Base-by-base conservation (phyloP, 2,888 invertebrate genomes). In the Pammene fasciana region DNA sequence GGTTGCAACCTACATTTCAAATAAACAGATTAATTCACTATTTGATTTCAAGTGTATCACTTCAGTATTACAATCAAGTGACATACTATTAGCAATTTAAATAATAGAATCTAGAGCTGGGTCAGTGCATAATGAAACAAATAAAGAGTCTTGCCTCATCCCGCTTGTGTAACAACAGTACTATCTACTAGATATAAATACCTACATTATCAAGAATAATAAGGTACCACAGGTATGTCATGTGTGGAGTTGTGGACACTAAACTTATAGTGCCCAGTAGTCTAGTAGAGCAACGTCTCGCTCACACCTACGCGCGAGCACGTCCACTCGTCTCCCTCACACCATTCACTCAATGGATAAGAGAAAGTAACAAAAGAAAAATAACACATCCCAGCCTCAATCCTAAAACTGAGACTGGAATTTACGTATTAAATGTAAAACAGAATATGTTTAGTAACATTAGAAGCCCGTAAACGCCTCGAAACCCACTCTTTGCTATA, bases 361-460 rank as follows among this genome's bases (percentile, higher is more conserved):
- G 92, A 92, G 92, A 92, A 92, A 92, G 92, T 92, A 90, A 90
- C 91, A 87, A 89, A 89, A 90, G 90, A 88, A 90, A 89, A 90
- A 87, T 87, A 90, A 86, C 83, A 86, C 80, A 86, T 86, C 85
- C 84, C 83, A 84, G 83, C 83, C 84, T 84, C 84, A 85, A 86
- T 65, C 60, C 54, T 60, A 43, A 65, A 60, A 38, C 48, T 55
- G 48, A 54, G 10, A 65, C 46, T 55, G 38, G 16, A 48, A 16
- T 65, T 65, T 18, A 41, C 6, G 48, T 18, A 41, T 55, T 48
- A 59, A 36, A 68, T 52, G 11, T 18, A 8, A 11, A 38, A 9
- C 43, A 38, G 14, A 6, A 46, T 11, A 43, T 68, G 41, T 34
- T 11, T 65, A 43, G 65, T 34, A 60, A 74, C 68, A 66, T 73